Percentiles rank a stretch among this genome's conserved stretches.
Conservation (phyloP, 2,113 vertebrate genomes). For the Dipodomys merriami region DNA sequence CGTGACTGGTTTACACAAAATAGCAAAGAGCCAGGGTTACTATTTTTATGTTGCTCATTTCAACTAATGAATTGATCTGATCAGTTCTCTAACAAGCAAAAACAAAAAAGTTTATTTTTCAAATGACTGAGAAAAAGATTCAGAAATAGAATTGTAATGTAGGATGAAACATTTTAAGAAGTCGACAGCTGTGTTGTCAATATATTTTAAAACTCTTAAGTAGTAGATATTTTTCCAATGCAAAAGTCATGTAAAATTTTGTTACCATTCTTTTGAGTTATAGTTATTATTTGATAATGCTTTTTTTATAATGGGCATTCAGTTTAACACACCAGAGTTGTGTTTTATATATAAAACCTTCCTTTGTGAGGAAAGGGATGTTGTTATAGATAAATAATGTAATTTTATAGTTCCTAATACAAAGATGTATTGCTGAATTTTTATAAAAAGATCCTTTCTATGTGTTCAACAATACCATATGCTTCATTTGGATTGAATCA, state of each 20-base stretch:
- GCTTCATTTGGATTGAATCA: constrained; percentile 22
- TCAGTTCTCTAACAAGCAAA: not conserved
- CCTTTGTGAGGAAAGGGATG: not conserved
- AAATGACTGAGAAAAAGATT: constrained; percentile 4
- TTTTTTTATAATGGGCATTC: not conserved
- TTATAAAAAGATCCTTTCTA: not conserved
- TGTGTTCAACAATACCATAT: not conserved
- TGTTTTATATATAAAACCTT: constrained; percentile 18
- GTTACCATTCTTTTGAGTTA: not conserved
- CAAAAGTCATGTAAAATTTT: not conserved
- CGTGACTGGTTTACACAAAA: not conserved
- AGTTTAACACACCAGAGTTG: not conserved
- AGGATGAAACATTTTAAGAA: constrained; percentile 24
- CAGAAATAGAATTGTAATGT: constrained; percentile 13
- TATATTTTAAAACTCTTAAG: constrained; percentile 1
- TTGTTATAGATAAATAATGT: not conserved
- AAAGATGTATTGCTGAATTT: not conserved
- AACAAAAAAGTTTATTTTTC: not conserved
- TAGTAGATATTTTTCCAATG: not conserved
- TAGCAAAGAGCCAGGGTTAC: not conserved
- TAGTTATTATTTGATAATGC: constrained; percentile 17
- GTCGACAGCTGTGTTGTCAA: constrained; percentile 58
- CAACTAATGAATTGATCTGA: not conserved
- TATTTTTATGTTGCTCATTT: not conserved
- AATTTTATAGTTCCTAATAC: not conserved